Base-by-base conservation (phyloP, 2,888 invertebrate species). In the Athrips mouffetella region DNA sequence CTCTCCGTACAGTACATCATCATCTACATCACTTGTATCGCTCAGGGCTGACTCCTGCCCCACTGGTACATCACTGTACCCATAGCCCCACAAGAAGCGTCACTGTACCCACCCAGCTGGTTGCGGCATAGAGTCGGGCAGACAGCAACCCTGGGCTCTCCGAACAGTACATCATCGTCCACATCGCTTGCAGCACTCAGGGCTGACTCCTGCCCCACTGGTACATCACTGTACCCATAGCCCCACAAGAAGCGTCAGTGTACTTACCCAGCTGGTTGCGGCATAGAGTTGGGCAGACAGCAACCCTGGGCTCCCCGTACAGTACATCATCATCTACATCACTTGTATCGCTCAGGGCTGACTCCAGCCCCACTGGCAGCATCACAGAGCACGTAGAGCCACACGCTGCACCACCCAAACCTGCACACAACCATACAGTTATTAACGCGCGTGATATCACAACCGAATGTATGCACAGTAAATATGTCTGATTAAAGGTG, bases 61-160 rank as follows among this genome's bases (percentile, higher is more conserved):
- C n/a, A n/a, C n/a, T n/a, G n/a, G n/a, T n/a, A n/a, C n/a, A n/a
- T n/a, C n/a, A n/a, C n/a, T n/a, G n/a, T n/a, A n/a, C n/a, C n/a
- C n/a, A n/a, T n/a, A n/a, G n/a, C n/a, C n/a, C n/a, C n/a, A n/a
- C n/a, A n/a, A n/a, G n/a, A n/a, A n/a, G n/a, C n/a, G n/a, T n/a
- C n/a, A n/a, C n/a, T n/a, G n/a, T n/a, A 5, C 69, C 65, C 57
- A 89, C 91, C 93, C 39, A 92, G 75, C 50, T 82, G 80, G 67
- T 91, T 90, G 47, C 76, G 72, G 72, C 93, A 93, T 46, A 92
- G 85, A 27, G 90, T 76, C 0, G 90, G 89, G 60, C 92, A 93
- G 48, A 92, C 91, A 42, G 74, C 76, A 31, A 77, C 76, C 18
- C 91, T 68, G 2, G 90, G 89, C 42, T 75, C 66, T 11, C 89